A percentile compares a stretch with the other conserved stretches of the same genome.
Conservation (phyloP, 2,888 invertebrate species). For the Eledona agricola region DNA sequence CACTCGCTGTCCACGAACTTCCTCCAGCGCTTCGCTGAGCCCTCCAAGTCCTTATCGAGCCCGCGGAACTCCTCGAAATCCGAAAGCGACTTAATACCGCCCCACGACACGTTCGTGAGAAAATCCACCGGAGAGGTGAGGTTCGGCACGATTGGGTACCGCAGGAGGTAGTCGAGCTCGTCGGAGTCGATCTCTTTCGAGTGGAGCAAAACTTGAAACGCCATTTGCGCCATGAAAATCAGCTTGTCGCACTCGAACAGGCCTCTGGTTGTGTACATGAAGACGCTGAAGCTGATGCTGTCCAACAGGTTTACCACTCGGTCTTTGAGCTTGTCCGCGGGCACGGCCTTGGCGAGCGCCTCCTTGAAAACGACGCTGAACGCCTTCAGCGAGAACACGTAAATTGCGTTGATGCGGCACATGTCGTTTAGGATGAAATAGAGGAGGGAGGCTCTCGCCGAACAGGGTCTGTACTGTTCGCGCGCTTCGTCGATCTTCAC, state of each 20-base stretch:
- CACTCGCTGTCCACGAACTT: slow-evolving; percentile 92
- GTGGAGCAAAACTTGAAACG: slow-evolving; percentile 70
- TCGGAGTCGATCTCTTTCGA: slow-evolving; percentile 74
- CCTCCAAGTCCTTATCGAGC: slow-evolving; percentile 90
- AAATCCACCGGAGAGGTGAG: slow-evolving; percentile 83
- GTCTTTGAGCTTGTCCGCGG: slow-evolving; percentile 74
- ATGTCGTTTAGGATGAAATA: slow-evolving; percentile 95
- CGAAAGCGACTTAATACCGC: slow-evolving; percentile 86
- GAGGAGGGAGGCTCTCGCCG: slow-evolving; percentile 85
- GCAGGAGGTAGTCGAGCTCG: slow-evolving; percentile 87
- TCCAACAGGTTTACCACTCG: slow-evolving; percentile 84
- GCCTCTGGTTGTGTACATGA: slow-evolving; percentile 87
- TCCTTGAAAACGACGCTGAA: slow-evolving; percentile 92
- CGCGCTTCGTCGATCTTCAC: slow-evolving; percentile 90
- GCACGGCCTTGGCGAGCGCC: slow-evolving; percentile 76
- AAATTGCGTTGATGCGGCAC: slow-evolving; percentile 92
- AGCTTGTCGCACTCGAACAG: slow-evolving; percentile 92
- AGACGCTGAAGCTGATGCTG: slow-evolving; percentile 86
- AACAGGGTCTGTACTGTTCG: slow-evolving; percentile 87
- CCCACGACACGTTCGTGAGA: slow-evolving; percentile 82
- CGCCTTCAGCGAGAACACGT: slow-evolving; percentile 94
- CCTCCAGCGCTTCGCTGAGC: slow-evolving; percentile 91
- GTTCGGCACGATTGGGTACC: slow-evolving; percentile 82
- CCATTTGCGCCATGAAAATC: slow-evolving; percentile 88
- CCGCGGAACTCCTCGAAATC: slow-evolving; percentile 82